Evolutionary conservation across 2,797 vertebrate species (phyloP), one percentile per base, ranked within the genome.

Genomic region (Sylvia borin): DNA sequence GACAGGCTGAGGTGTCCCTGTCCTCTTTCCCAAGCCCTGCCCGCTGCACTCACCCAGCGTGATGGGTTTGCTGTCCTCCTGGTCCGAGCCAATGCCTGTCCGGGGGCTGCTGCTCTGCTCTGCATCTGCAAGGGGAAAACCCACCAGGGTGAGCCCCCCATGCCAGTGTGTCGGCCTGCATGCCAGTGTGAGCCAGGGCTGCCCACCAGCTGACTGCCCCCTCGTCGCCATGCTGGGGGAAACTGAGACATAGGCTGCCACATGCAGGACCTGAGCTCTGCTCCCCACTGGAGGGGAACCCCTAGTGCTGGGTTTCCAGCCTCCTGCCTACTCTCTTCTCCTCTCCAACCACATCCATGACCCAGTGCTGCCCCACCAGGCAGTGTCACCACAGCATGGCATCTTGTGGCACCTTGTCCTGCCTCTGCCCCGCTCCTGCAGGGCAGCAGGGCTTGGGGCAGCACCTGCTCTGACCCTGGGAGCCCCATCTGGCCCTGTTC

Each of bases 1-100:
- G 55, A 45, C 0, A 6, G 38, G 21, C 19, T 65, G 11, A 3
- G 14, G 7, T 22, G n/a, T 55, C 85, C 51, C 14, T 9, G 19
- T 29, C 20, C 21, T 43, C 43, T 21, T 21, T 27, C 32, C 60
- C 3, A 3, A 65, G 34, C 26, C 60, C 42, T 67, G 65, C 72
- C 25, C 0, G 0, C 22, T 34, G 55, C 4, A 65, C 98, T 98
- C 90, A 99, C 99, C 99, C 98, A 99, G 97, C 12, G 98, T 98
- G 94, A 99, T 98, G 15, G 99, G 98, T 94, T 98, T 98, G 97
- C 99, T 99, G 98, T 99, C 99, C 93, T 99, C 99, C 97, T 99
- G 98, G 95, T 99, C 99, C 0, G 99, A 99, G 82, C 98, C 98
- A 55, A 99, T 98, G 85, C 98, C 99, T 5, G 98, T 98, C 67